Conservation (phyloP, 2,113 vertebrate genomes). For the Felis chaus region DNA sequence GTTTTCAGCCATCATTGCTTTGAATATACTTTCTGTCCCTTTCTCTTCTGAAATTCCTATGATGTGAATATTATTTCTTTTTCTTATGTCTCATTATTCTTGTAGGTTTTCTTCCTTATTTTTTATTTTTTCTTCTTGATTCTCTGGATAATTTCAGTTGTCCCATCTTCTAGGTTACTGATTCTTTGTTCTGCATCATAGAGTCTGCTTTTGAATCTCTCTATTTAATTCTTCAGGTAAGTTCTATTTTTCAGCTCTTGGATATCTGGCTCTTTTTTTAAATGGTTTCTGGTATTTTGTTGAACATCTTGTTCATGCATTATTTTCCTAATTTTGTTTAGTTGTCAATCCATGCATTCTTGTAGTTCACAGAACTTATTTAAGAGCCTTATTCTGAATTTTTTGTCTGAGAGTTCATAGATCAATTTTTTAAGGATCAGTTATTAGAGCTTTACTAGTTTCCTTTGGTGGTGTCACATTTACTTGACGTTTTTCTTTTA, state of each 20-base stretch:
- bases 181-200: neutral
- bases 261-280: neutral
- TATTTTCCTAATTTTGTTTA: neutral
- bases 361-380: neutral
- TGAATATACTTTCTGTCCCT: neutral
- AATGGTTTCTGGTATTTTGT: neutral
- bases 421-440: neutral
- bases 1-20: neutral
- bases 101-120: neutral
- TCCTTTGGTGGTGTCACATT: neutral
- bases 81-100: neutral
- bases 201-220: neutral
- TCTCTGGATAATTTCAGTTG: neutral
- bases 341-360: neutral
- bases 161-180: neutral
- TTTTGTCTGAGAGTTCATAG: neutral
- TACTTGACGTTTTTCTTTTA: neutral
- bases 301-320: neutral
- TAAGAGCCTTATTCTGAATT: neutral
- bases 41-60: neutral
- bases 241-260: neutral
- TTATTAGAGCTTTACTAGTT: neutral
- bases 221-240: neutral
- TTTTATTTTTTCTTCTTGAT: neutral
- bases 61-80: neutral